These are phyloP conservation scores for Periophthalmus modestus DNA, from an alignment of 2,113 vertebrate species.

Conservation along the genomic window DNA sequence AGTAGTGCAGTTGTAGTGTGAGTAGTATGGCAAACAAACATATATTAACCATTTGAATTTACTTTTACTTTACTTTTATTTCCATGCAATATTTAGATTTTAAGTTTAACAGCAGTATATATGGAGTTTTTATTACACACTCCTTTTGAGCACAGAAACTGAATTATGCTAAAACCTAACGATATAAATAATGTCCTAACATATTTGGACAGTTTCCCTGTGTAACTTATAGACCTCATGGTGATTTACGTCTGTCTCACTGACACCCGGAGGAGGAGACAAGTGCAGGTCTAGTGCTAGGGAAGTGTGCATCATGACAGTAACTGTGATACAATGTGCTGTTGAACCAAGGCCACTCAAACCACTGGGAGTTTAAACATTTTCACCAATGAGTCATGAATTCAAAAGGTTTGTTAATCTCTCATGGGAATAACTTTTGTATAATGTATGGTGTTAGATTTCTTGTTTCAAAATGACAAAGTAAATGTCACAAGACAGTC, in stretches of 20 bases:
- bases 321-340: not conserved
- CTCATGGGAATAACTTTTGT: not conserved
- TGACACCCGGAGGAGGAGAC: not conserved
- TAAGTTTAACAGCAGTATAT: too few relatives aligned
- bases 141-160: not conserved
- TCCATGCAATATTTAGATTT: too few relatives aligned
- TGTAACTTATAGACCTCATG: not conserved
- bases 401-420: not conserved
- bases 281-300: not conserved
- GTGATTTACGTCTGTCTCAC: not conserved
- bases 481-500: not conserved
- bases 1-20: too few relatives aligned
- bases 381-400: not conserved
- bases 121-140: too few relatives aligned
- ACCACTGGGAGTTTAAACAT: not conserved
- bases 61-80: too few relatives aligned
- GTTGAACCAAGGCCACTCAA: not conserved
- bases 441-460: not conserved
- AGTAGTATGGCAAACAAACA: too few relatives aligned
- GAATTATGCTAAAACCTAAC: not conserved
- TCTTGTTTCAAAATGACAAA: not conserved
- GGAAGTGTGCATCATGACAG: slow-evolving; percentile 3
- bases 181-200: not conserved
- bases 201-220: not conserved
- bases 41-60: too few relatives aligned